Evolutionary conservation across 2,797 vertebrate genomes (phyloP), one percentile per base, ranked within the genome.

Genomic region (Aeoliscus strigatus): DNA sequence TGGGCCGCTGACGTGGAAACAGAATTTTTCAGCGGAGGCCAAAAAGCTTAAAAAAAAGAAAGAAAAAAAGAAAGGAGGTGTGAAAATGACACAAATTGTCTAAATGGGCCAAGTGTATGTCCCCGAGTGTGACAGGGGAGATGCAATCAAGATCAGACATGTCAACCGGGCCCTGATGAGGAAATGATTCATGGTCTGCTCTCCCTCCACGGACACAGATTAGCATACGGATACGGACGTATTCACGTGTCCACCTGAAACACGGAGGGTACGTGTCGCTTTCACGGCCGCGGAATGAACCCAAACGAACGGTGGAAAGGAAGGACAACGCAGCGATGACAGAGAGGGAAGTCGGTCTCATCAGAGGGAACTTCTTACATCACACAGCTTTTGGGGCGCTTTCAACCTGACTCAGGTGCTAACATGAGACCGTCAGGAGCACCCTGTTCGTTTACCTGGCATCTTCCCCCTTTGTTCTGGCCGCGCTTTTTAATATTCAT

Each of bases 381-480:
- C n/a, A 26, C 28, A 15, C 15, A 30, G 38, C 57, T 44, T 37
- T 37, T 47, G 40, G 55, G 49, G 44, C 52, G 67, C 56, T 58
- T 54, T 51, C 69, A 79, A 70, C 59, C 48, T 61, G 54, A 72
- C 70, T 70, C 59, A 62, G 60, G 27, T 13, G 56, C 49, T 27
- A 60, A 71, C 45, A 54, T 29, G 3, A 21, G 29, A 40, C 36
- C 41, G 75, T 77, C 77, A 74, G 44, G 54, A 60, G 59, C 56
- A 42, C 43, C 60, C 45, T 23, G 67, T 67, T 79, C 66, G 62
- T 80, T 76, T 61, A 44, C 63, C 43, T 30, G 31, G 79, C 72
- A 69, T 80, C 74, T 81, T 78, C 67, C 56, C 59, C 27, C 51
- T 76, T 83, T 83, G 79, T 80, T 83, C 76, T 80, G 74, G 72